These are phyloP conservation scores for Ooceraea biroi DNA, from an alignment of 1,140 invertebrate species.

Conservation along the genomic window DNA sequence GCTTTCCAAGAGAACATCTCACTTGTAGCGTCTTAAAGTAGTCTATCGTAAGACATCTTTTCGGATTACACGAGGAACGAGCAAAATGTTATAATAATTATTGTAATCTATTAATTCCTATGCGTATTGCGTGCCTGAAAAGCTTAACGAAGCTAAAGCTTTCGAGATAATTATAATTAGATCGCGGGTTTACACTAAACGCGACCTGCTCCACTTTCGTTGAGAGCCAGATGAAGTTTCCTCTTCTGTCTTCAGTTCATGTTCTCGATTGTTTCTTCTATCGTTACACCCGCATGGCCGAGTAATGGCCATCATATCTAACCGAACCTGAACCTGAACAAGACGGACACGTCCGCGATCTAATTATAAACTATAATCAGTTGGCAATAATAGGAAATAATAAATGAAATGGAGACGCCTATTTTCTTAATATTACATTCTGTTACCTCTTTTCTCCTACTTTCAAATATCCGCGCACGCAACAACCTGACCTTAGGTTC, in stretches of 20 bases:
- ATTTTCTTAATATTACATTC: conserved; percentile 48
- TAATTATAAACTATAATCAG: conserved; percentile 45
- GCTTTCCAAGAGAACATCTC: background rate
- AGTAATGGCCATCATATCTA: background rate
- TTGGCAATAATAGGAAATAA: conserved; percentile 44
- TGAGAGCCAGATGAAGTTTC: background rate
- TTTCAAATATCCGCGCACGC: conserved; percentile 5
- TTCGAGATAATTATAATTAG: conserved; percentile 45
- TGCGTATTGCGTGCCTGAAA: conserved; percentile 47
- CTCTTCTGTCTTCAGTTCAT: too few species aligned
- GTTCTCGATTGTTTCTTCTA: background rate
- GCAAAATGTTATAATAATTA: conserved; percentile 43
- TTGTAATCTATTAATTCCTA: conserved; percentile 52
- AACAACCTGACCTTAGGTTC: background rate
- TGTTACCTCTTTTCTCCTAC: conserved; percentile 31
- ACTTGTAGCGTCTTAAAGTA: conserved; percentile 22
- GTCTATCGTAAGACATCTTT: conserved; percentile 18
- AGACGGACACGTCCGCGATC: conserved; percentile 23
- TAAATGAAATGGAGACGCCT: conserved; percentile 44
- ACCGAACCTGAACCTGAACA: background rate
- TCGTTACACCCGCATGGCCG: background rate
- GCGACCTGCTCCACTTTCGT: background rate
- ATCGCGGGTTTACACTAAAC: conserved; percentile 28
- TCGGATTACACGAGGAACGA: conserved; percentile 1
- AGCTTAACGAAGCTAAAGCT: conserved; percentile 43